These are phyloP conservation scores for Scaptodrosophila lebanonensis DNA, from an alignment of 1,140 invertebrate genomes.

Conservation along the genomic window DNA sequence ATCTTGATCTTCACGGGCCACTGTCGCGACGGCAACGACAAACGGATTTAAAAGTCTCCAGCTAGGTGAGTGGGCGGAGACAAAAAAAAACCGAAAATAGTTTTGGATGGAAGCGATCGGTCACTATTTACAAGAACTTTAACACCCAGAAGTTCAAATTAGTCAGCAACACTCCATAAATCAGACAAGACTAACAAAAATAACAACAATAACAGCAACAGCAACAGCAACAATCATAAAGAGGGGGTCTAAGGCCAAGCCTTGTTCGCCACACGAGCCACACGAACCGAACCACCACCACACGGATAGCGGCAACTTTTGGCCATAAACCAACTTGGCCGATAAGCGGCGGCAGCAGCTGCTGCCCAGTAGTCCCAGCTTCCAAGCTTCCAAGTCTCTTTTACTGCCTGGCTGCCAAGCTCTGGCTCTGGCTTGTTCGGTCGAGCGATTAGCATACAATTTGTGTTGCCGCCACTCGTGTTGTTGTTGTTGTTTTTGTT, in stretches of 20 bases:
- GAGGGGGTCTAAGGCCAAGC: neutral
- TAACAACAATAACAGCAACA: slow-evolving; percentile 5
- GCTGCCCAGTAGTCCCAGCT: no score
- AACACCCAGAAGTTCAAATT: slow-evolving; percentile 64
- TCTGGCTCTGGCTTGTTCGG: neutral
- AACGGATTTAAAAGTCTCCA: no score
- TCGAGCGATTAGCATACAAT: slow-evolving; percentile 42
- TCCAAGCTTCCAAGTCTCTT: no score
- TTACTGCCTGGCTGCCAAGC: no score
- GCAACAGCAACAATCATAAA: neutral
- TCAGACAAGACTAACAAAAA: slow-evolving; percentile 55
- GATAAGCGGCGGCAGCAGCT: slow-evolving; percentile 28
- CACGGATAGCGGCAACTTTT: slow-evolving; percentile 30
- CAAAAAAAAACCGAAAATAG: neutral
- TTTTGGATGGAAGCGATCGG: slow-evolving; percentile 23
- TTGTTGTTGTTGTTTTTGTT: slow-evolving; percentile 18
- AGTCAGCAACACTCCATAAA: slow-evolving; percentile 72
- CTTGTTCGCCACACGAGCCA: no score
- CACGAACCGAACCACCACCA: slow-evolving; percentile 6
- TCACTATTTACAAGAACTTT: slow-evolving; percentile 40
- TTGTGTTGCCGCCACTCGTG: slow-evolving; percentile 46
- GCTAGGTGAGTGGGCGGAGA: no score
- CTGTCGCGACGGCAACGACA: no score
- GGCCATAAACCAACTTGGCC: slow-evolving; percentile 47
- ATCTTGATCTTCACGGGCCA: no score